These are phyloP conservation scores for Addax nasomaculatus DNA, from an alignment of 2,113 vertebrate species.

Conservation along the genomic window DNA sequence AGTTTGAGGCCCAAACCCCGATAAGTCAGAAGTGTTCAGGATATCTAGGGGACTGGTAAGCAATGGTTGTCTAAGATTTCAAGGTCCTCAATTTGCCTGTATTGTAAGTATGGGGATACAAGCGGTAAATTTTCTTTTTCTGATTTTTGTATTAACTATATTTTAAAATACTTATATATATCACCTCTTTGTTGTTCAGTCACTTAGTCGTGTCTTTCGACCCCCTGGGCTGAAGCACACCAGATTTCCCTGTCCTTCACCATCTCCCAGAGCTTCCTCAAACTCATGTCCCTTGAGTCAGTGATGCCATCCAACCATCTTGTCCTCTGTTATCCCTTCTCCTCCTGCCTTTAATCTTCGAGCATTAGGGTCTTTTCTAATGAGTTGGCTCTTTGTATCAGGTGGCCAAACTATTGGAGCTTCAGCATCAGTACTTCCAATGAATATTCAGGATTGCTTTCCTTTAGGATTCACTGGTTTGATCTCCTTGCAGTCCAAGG, in stretches of 20 bases:
- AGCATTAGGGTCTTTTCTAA: background rate
- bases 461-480: background rate
- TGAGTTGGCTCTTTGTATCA: background rate
- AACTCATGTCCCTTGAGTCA: background rate
- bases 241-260: background rate
- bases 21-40: background rate
- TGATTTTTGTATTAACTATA: background rate
- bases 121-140: background rate
- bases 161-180: background rate
- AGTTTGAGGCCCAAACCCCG: background rate
- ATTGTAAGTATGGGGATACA: background rate
- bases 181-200: background rate
- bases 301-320: background rate
- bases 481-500: background rate
- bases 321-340: background rate
- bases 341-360: background rate
- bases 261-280: background rate
- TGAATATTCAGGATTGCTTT: background rate
- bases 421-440: background rate
- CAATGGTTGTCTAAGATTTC: background rate
- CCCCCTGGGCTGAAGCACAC: background rate
- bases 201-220: fast-evolving
- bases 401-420: background rate
- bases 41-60: background rate
- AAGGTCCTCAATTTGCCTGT: background rate